Conservation (phyloP, 64 coral and sea anemone genomes). For the Pachyseris speciosa region DNA sequence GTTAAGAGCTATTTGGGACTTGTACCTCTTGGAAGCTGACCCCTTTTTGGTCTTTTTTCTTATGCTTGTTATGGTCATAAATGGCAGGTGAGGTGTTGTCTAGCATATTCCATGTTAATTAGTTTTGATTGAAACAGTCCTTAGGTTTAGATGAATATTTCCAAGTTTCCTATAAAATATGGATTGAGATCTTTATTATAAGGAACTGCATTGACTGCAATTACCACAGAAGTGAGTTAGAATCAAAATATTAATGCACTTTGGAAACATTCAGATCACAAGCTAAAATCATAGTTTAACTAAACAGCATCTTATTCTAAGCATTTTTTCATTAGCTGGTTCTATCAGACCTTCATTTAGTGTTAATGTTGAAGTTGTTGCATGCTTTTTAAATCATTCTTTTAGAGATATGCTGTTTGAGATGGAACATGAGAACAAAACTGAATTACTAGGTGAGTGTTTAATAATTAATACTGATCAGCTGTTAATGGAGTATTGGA, state of each 20-base stretch:
- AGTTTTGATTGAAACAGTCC: too few relatives aligned
- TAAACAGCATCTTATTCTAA: too few relatives aligned
- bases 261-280: too few relatives aligned
- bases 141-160: neutral
- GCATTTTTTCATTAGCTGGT: too few relatives aligned
- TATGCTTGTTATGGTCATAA: constrained; percentile 94
- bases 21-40: constrained; percentile 94
- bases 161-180: neutral
- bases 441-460: constrained; percentile 86
- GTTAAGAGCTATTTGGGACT: constrained; percentile 90
- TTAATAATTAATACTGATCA: neutral
- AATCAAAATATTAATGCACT: too few relatives aligned
- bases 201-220: too few relatives aligned
- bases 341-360: too few relatives aligned
- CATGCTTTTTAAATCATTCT: neutral
- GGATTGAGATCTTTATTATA: too few relatives aligned
- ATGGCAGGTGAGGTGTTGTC: constrained; percentile 76
- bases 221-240: too few relatives aligned
- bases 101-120: neutral
- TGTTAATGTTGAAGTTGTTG: neutral
- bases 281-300: too few relatives aligned
- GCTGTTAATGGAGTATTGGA: too few relatives aligned
- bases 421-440: constrained; percentile 83
- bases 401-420: constrained; percentile 89
- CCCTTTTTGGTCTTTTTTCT: constrained; percentile 98